Conservation (phyloP, 2,797 vertebrate genomes). For the Philypnodon macrostomus region DNA sequence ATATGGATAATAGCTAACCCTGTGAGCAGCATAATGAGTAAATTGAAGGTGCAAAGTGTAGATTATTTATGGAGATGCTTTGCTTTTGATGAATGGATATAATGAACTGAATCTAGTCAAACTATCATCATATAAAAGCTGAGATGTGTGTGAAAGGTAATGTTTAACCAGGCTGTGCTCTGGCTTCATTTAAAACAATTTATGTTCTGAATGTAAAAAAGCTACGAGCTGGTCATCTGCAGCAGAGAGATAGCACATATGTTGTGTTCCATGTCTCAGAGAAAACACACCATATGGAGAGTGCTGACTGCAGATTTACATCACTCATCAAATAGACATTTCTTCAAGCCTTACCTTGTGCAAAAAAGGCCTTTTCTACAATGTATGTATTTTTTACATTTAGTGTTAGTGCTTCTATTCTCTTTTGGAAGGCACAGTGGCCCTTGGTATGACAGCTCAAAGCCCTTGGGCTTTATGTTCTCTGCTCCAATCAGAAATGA, state of each 20-base stretch:
- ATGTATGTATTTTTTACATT: background rate
- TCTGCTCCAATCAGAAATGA: slow-evolving; percentile 44
- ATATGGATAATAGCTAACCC: slow-evolving; percentile 1
- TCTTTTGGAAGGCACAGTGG: slow-evolving; percentile 3
- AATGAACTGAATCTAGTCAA: background rate
- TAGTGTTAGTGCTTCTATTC: no score
- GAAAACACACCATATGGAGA: background rate
- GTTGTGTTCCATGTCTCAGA: slow-evolving; percentile 6
- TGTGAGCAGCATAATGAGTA: slow-evolving; percentile 18
- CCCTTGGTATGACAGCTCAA: slow-evolving; percentile 32
- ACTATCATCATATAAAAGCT: slow-evolving; percentile 31
- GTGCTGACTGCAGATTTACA: background rate
- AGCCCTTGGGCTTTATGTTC: slow-evolving; percentile 27
- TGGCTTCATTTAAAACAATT: slow-evolving; percentile 22
- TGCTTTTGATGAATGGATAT: slow-evolving; percentile 30
- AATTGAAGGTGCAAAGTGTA: slow-evolving; percentile 18
- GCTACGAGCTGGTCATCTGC: slow-evolving; percentile 21
- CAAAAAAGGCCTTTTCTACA: background rate
- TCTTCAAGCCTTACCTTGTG: background rate
- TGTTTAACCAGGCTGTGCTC: slow-evolving; percentile 29
- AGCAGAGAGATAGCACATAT: slow-evolving; percentile 17
- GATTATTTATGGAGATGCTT: slow-evolving; percentile 25
- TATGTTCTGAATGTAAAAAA: slow-evolving; percentile 10
- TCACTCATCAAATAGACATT: background rate
- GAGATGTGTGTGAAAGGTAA: slow-evolving; percentile 23